These are phyloP conservation scores for Callocephalon fimbriatum DNA, from an alignment of 2,113 vertebrate genomes.

Conservation along the genomic window DNA sequence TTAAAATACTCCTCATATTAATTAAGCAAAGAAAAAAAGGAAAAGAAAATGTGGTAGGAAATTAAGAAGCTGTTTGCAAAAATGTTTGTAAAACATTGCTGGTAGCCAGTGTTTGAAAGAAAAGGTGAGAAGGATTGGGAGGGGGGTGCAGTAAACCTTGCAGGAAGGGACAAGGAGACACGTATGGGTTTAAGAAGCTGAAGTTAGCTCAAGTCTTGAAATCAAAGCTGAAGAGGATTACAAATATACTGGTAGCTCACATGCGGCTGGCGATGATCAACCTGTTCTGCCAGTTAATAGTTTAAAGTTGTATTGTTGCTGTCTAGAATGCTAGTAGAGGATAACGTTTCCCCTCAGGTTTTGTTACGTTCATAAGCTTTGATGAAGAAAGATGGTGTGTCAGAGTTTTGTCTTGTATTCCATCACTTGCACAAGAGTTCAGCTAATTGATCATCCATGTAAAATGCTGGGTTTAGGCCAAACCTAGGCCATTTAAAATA, in stretches of 20 bases:
- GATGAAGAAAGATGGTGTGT: neutral
- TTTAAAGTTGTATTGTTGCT: neutral
- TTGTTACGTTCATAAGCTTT: neutral
- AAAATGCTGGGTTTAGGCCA: neutral
- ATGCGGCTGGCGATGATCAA: neutral
- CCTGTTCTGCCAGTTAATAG: neutral
- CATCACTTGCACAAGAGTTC: neutral
- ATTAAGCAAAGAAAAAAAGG: neutral
- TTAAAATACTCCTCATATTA: neutral
- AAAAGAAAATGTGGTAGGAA: neutral
- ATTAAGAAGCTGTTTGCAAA: neutral
- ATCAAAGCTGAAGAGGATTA: neutral
- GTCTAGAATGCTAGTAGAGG: neutral
- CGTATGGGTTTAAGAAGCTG: neutral
- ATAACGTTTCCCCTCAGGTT: neutral
- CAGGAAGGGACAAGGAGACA: fast-evolving
- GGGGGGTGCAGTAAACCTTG: neutral
- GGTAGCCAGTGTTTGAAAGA: neutral
- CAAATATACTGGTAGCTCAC: neutral
- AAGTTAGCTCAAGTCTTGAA: neutral
- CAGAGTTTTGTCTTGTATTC: neutral
- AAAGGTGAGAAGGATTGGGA: neutral
- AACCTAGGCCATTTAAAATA: neutral
- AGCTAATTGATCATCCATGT: neutral
- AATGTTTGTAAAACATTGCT: fast-evolving